Percentiles rank a stretch among this genome's conserved stretches.
Evolutionary conservation across 1,140 invertebrate species (phyloP).

Genomic region (Penaeus japonicus): DNA sequence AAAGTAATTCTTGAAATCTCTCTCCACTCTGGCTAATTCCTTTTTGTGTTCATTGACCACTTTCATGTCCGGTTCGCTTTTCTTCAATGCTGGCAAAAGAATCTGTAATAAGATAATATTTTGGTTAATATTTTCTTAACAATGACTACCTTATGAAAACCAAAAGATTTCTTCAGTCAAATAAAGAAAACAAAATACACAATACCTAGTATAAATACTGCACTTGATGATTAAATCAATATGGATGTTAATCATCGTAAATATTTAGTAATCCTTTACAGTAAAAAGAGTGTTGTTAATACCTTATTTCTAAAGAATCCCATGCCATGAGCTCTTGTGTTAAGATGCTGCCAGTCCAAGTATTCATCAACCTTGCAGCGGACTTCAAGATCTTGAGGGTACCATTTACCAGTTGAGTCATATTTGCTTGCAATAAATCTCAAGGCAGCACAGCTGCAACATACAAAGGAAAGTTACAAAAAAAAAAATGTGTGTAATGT

Average conservation of each 20-base stretch:
- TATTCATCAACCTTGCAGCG: constrained; percentile 42
- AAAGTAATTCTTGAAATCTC: background rate
- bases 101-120: background rate
- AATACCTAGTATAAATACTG: no score
- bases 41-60: constrained; percentile 22
- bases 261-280: background rate
- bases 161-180: no score
- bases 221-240: no score
- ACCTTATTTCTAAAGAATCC: constrained; percentile 40
- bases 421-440: constrained; percentile 42
- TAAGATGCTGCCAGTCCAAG: constrained; percentile 45
- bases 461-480: background rate
- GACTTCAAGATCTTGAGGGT: background rate
- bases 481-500: background rate
- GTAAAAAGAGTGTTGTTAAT: background rate
- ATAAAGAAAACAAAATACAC: no score
- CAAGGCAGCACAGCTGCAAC: constrained; percentile 19
- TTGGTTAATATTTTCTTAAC: background rate
- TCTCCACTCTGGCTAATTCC: constrained; percentile 9
- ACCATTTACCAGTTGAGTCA: constrained; percentile 23
- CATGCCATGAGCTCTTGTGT: constrained; percentile 36
- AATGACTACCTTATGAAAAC: background rate
- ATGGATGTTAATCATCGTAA: no score
- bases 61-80: background rate
- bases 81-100: background rate